Percentiles rank a stretch among this genome's conserved stretches.
Evolutionary conservation across 2,113 vertebrate genomes (phyloP).

Genomic region (Cavia porcellus): DNA sequence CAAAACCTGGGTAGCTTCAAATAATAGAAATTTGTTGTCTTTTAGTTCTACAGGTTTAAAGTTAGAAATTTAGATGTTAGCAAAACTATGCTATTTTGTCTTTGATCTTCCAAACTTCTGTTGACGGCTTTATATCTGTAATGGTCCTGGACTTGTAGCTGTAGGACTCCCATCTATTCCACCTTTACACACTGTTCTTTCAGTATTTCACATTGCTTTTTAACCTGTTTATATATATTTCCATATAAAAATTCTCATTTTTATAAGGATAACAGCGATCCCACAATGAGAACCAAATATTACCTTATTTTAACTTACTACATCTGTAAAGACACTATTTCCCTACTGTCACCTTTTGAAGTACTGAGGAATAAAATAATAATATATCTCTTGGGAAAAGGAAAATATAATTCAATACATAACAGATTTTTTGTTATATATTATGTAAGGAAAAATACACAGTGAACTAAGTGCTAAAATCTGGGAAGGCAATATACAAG

Average conservation of each 20-base stretch:
- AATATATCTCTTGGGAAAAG: too few relatives aligned
- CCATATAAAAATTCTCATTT: background rate
- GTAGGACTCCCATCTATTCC: background rate
- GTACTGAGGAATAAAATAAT: background rate
- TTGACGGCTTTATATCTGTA: rapidly evolving
- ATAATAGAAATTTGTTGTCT: background rate
- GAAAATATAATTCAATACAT: background rate
- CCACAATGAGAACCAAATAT: background rate
- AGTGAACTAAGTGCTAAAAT: background rate
- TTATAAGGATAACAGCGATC: too few relatives aligned
- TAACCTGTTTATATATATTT: background rate
- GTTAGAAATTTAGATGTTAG: background rate
- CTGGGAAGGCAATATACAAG: rapidly evolving
- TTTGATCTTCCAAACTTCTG: background rate
- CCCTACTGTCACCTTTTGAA: background rate
- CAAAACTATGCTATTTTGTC: background rate
- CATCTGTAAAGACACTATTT: background rate
- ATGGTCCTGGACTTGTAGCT: background rate
- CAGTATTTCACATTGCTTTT: too few relatives aligned
- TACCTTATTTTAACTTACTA: background rate
- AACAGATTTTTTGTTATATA: background rate
- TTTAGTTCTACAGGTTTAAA: background rate
- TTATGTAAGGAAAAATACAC: background rate
- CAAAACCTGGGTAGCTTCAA: background rate
- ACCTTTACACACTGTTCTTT: background rate